phyloP scores from a whole-genome alignment of 2,888 invertebrate species.

The Prostheceraeus crozeri region DNA sequence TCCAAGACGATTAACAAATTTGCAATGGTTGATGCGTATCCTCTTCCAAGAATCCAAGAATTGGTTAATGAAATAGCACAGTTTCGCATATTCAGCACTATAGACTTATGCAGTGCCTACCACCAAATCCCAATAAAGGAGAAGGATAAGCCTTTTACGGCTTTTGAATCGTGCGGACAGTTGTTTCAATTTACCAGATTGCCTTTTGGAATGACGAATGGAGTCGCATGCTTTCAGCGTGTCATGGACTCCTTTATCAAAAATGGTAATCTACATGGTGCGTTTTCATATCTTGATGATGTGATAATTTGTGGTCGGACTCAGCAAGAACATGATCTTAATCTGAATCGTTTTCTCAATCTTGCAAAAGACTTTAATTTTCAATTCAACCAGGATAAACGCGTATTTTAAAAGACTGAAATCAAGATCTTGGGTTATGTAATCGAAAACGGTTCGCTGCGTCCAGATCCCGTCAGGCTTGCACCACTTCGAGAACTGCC shows the following conservation, averaged over 20 bases:
- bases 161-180: conserved; percentile 2
- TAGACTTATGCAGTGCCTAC: conserved; percentile 12
- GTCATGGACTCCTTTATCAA: conserved; percentile 4
- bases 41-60: background rate
- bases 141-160: background rate
- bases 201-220: conserved; percentile 23
- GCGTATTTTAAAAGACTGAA: background rate
- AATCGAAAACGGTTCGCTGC: background rate
- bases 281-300: background rate
- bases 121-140: background rate
- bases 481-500: too few species aligned
- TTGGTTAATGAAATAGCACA: background rate
- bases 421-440: conserved; percentile 20
- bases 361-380: conserved; percentile 5
- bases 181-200: conserved; percentile 16
- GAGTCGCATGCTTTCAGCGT: conserved; percentile 11
- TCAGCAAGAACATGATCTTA: conserved; percentile 14
- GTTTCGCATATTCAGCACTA: background rate
- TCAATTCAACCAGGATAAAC: conserved; percentile 13
- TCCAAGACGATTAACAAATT: background rate
- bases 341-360: conserved; percentile 12
- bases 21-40: background rate
- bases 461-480: conserved; percentile 6
- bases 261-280: background rate
- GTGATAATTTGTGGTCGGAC: background rate